Evolutionary conservation across 2,888 invertebrate species (phyloP).

Genomic region (Pterostichus niger): DNA sequence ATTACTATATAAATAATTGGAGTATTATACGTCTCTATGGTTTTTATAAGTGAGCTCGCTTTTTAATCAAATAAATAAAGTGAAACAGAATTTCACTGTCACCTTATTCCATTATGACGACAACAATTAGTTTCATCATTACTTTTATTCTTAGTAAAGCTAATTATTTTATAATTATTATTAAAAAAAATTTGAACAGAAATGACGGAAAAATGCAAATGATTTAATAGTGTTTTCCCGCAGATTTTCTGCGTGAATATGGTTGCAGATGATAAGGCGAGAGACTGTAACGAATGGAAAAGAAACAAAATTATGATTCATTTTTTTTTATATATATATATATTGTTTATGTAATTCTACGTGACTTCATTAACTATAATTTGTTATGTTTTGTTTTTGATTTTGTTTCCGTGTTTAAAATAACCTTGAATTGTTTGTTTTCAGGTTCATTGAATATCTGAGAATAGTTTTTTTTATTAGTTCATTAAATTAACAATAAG

Average conservation of each 20-base stretch:
- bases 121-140: slow-evolving; percentile 39
- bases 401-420: neutral
- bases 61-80: slow-evolving; percentile 24
- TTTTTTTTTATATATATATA: too few species aligned
- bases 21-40: neutral
- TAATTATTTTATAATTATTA: slow-evolving; percentile 45
- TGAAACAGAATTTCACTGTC: slow-evolving; percentile 39
- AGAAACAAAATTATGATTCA: neutral
- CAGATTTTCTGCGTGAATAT: neutral
- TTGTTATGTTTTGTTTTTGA: slow-evolving; percentile 12
- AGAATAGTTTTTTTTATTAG: neutral
- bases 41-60: slow-evolving; percentile 18
- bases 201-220: neutral
- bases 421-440: slow-evolving; percentile 30
- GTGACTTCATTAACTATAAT: slow-evolving; percentile 9
- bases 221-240: neutral
- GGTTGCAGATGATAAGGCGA: slow-evolving; percentile 1
- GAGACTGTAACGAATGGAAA: neutral
- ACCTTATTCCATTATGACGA: slow-evolving; percentile 40
- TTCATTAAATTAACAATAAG: neutral
- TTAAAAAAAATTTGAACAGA: slow-evolving; percentile 8
- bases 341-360: slow-evolving; percentile 4
- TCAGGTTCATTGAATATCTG: slow-evolving; percentile 19
- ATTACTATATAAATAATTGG: slow-evolving; percentile 6
- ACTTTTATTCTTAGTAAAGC: slow-evolving; percentile 23